Evolutionary conservation across 2,113 vertebrate species (phyloP).

Genomic region (Sterrhoptilus dennistouni): DNA sequence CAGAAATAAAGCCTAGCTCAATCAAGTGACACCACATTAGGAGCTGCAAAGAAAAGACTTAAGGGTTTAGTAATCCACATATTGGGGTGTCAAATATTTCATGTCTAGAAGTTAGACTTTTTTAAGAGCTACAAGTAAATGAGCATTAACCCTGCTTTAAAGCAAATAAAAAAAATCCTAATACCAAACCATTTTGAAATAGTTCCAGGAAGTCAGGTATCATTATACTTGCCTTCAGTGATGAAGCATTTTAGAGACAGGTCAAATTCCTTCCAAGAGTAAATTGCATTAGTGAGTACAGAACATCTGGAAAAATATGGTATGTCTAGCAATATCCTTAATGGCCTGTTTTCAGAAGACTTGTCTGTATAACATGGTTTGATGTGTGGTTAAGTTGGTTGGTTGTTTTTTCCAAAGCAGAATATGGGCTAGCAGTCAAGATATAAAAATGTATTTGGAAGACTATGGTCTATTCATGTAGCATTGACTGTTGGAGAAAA

Average conservation of each 20-base stretch:
- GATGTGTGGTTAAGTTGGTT: neutral
- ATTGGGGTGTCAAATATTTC: slow-evolving; percentile 10
- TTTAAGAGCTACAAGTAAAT: neutral
- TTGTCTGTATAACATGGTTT: slow-evolving; percentile 38
- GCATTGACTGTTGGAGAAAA: neutral
- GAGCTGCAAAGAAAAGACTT: neutral
- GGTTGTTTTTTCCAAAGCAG: neutral
- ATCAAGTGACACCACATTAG: neutral
- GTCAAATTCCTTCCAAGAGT: neutral
- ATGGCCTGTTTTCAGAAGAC: slow-evolving; percentile 35
- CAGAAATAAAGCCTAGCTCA: neutral
- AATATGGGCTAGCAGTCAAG: neutral
- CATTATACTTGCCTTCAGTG: slow-evolving; percentile 39
- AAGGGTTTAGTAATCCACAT: slow-evolving; percentile 19
- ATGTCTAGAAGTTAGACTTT: neutral
- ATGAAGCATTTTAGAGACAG: slow-evolving; percentile 59
- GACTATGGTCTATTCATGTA: neutral
- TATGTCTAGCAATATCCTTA: slow-evolving; percentile 47
- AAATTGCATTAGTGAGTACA: slow-evolving; percentile 1
- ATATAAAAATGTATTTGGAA: neutral
- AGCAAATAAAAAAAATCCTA: neutral
- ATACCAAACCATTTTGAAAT: neutral
- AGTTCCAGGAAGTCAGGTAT: slow-evolving; percentile 55
- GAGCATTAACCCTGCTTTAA: neutral
- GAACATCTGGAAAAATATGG: slow-evolving; percentile 66